These are phyloP conservation scores for Rhadina sibilatrix DNA, from an alignment of 2,113 vertebrate species.

Conservation along the genomic window DNA sequence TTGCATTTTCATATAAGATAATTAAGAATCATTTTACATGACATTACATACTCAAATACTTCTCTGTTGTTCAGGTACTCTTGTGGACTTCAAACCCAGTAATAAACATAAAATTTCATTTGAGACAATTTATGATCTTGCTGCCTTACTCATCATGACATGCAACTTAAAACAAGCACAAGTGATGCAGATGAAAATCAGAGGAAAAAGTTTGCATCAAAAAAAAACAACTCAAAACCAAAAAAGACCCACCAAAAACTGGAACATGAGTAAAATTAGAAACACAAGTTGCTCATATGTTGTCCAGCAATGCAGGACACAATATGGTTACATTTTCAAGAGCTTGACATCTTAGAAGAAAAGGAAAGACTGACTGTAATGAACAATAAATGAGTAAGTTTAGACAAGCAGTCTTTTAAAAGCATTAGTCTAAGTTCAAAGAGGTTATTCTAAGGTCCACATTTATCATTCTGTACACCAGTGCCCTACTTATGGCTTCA, in stretches of 20 bases:
- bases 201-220: not conserved
- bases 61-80: not conserved
- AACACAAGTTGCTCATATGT: not conserved
- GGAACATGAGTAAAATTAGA: not conserved
- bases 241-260: not conserved
- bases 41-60: not conserved
- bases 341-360: not conserved
- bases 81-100: not conserved
- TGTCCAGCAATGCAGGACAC: not conserved
- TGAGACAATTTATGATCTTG: not conserved
- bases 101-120: not conserved
- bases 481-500: not conserved
- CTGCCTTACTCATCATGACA: not conserved
- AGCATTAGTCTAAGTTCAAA: not conserved
- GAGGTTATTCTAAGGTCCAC: not conserved
- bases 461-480: not conserved
- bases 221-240: not conserved
- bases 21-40: not conserved
- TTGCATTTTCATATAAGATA: not conserved
- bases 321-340: not conserved
- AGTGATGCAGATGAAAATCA: not conserved
- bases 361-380: not conserved
- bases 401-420: not conserved
- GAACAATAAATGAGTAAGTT: not conserved
- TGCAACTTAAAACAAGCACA: not conserved